phyloP scores from a whole-genome alignment of 2,797 vertebrate genomes.

The Phrynocephalus guinanensis region DNA sequence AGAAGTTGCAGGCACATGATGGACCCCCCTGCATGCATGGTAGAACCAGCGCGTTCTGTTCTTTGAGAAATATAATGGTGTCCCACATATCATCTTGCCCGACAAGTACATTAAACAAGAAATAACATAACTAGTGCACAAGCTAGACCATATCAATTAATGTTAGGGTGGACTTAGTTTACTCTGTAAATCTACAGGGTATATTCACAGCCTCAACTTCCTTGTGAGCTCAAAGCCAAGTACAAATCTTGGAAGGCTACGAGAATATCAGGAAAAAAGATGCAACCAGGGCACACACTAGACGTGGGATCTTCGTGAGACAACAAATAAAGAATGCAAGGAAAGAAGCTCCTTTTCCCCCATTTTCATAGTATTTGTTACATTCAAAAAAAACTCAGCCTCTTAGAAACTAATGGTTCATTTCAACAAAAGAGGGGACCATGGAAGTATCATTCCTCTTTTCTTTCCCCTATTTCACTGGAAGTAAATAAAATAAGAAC shows the following conservation, averaged over 20 bases:
- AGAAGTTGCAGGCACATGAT: neutral
- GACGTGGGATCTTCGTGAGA: too few relatives aligned
- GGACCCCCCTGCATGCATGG: neutral
- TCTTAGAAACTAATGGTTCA: too few relatives aligned
- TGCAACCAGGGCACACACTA: neutral
- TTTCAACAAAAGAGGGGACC: too few relatives aligned
- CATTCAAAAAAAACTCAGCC: too few relatives aligned
- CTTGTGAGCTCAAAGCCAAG: neutral
- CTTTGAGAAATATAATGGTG: slow-evolving; percentile 18
- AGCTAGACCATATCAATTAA: slow-evolving; percentile 17
- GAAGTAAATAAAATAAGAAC: neutral
- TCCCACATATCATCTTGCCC: slow-evolving; percentile 16
- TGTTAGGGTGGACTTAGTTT: slow-evolving; percentile 10
- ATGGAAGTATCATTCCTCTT: too few relatives aligned
- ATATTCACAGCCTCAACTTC: neutral
- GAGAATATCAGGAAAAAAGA: neutral
- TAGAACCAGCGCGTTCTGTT: neutral
- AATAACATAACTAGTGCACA: slow-evolving; percentile 25
- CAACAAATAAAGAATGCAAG: too few relatives aligned
- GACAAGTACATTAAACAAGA: slow-evolving; percentile 33
- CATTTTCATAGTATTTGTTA: too few relatives aligned
- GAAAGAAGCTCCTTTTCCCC: too few relatives aligned
- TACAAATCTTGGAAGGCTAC: neutral
- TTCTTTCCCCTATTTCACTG: neutral
- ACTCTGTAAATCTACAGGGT: neutral